Conservation (phyloP, 2,888 invertebrate species). For the Drosophila mimetica region DNA sequence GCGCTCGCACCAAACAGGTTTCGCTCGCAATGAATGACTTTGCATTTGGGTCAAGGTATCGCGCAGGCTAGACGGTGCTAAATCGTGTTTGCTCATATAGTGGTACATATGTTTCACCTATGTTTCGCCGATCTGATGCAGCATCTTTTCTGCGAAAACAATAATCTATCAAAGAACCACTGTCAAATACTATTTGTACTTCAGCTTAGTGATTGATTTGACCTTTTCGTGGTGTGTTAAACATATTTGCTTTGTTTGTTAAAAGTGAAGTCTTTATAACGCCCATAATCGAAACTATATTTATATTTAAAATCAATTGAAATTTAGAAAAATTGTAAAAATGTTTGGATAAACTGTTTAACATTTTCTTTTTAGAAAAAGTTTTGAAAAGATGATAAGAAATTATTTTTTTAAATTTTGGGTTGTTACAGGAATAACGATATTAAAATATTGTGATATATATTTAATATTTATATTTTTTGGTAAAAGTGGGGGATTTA, state of each 20-base stretch:
- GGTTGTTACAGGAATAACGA: no score
- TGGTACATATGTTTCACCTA: constrained; percentile 3
- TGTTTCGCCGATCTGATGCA: constrained; percentile 20
- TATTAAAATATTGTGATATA: no score
- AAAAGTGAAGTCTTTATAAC: no score
- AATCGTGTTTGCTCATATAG: constrained; percentile 27
- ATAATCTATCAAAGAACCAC: not conserved
- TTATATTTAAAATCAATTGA: no score
- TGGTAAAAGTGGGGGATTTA: no score
- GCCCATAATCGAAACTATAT: no score
- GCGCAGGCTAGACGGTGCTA: constrained; percentile 66
- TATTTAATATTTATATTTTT: no score
- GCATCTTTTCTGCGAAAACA: constrained; percentile 32
- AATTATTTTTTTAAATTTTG: no score
- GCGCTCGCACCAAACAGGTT: constrained; percentile 66
- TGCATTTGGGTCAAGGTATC: constrained; percentile 75
- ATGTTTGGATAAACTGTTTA: no score
- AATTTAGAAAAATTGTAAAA: no score
- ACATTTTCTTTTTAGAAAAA: no score
- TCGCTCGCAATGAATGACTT: constrained; percentile 54
- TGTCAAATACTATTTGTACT: constrained; percentile 5
- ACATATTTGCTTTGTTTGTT: not conserved
- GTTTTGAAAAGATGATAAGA: no score
- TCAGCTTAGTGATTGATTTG: not conserved
- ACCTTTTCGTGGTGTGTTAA: not conserved